These are phyloP conservation scores for Luperina testacea DNA, from an alignment of 2,888 invertebrate species.

Conservation along the genomic window DNA sequence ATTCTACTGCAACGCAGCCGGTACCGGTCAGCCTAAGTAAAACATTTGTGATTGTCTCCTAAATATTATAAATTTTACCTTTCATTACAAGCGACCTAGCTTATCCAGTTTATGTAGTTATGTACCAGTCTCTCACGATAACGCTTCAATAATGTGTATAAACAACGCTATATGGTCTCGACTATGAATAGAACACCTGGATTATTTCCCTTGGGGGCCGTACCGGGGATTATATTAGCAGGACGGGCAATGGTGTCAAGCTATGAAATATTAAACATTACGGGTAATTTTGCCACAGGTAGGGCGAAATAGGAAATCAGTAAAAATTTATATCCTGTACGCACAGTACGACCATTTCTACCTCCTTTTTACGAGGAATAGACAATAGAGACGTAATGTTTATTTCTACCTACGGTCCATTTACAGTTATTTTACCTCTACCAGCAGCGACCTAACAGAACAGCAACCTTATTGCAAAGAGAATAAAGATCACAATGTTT, in stretches of 20 bases:
- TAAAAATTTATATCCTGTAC: background rate
- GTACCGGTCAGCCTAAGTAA: background rate
- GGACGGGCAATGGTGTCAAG: slow-evolving; percentile 17
- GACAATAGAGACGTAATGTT: background rate
- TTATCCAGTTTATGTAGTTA: slow-evolving; percentile 4
- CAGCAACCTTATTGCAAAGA: background rate
- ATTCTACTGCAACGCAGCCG: too few species aligned
- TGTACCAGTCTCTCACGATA: slow-evolving; percentile 18
- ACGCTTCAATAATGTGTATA: slow-evolving; percentile 40
- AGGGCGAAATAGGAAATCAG: background rate
- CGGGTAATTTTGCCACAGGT: background rate
- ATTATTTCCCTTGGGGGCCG: slow-evolving; percentile 53
- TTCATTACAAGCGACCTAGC: slow-evolving; percentile 1
- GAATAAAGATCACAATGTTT: background rate
- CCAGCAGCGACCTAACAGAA: background rate
- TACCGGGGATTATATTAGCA: slow-evolving; percentile 39
- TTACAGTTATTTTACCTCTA: too few species aligned
- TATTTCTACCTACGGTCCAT: background rate
- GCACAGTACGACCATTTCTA: background rate
- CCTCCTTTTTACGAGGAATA: background rate
- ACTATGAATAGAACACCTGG: slow-evolving; percentile 55
- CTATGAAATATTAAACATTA: slow-evolving; percentile 18
- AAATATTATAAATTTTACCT: slow-evolving; percentile 8
- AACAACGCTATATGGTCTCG: slow-evolving; percentile 12
- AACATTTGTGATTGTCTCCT: background rate